These are phyloP conservation scores for Neuroscelio doddi DNA, from an alignment of 2,888 invertebrate species.

Conservation along the genomic window DNA sequence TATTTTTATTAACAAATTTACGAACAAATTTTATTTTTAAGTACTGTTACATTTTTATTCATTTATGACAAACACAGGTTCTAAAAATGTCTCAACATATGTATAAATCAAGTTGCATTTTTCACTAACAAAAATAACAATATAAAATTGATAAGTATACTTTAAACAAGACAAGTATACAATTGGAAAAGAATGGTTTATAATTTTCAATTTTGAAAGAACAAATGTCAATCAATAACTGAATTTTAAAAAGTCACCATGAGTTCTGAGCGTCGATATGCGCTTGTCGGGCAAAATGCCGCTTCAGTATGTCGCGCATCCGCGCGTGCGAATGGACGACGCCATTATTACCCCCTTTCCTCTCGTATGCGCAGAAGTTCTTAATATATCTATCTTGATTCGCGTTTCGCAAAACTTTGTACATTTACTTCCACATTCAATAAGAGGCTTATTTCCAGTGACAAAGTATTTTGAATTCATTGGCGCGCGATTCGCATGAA, in stretches of 20 bases:
- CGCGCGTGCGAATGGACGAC: constrained; percentile 57
- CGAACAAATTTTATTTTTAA: too few species aligned
- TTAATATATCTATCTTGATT: constrained; percentile 13
- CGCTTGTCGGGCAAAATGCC: constrained; percentile 50
- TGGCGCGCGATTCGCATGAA: constrained; percentile 1
- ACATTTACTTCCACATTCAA: constrained; percentile 1
- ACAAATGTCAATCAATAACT: too few species aligned
- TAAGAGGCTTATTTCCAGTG: neutral
- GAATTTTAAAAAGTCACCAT: constrained; percentile 11
- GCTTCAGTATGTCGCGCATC: constrained; percentile 37
- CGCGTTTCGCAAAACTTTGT: constrained; percentile 4
- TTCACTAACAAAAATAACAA: too few species aligned
- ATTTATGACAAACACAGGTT: too few species aligned
- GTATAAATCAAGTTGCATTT: too few species aligned
- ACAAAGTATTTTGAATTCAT: neutral
- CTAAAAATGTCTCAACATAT: too few species aligned
- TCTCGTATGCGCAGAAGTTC: constrained; percentile 52
- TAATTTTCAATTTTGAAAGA: neutral
- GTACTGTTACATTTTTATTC: too few species aligned
- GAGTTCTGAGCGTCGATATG: constrained; percentile 65
- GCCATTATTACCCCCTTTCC: constrained; percentile 56
- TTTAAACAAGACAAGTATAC: too few species aligned
- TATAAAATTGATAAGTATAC: too few species aligned
- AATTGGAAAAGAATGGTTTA: constrained; percentile 1
- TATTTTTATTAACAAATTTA: too few species aligned